Evolutionary conservation across 2,888 invertebrate genomes (phyloP), one percentile per base, ranked within the genome.

Genomic region (Pimpla rufipes): DNA sequence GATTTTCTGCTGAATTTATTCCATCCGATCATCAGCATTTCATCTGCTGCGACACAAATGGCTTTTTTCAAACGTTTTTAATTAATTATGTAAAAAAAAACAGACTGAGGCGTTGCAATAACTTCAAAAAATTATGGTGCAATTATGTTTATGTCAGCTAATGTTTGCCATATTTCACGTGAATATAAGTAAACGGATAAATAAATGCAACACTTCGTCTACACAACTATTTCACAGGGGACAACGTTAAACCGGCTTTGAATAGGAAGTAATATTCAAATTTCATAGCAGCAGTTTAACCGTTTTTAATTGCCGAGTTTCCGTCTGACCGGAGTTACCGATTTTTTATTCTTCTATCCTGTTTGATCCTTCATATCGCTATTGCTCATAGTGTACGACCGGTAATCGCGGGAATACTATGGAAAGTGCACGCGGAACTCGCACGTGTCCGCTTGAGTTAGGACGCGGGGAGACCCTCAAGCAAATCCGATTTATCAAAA

Each of bases 391-490:
- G 29, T 29, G 23, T 21, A 13, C 55, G 16, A 5, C 42, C 11
- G n/a, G 10, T 42, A 37, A 66, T 42, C 4, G 47, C 40, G 40
- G 16, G 16, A 55, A 42, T 75, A 40, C 52, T 66, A 42, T 29
- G 7, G 13, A 68, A 1, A 52, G 23, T 23, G 16, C 35, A 10
- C 4, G 10, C 11, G 42, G 35, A 55, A 13, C 18, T 29, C 47
- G 35, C 52, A 16, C 10, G 52, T 62, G 40, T 62, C 59, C 16
- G 42, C 67, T 13, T 66, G 50, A 77, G 23, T 35, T 47, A 50
- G 59, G 59, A 67, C 23, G 67, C 67, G 77, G 59, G 45, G 77
- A 81, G 68, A 78, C 57, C 64, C 80, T 67, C 40, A n/a, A 52
- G 52, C 57, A 23, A 67, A 29, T 21, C 40, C 11, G 57, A 74